Percentiles rank a stretch among this genome's conserved stretches.
phyloP scores from a whole-genome alignment of 2,113 vertebrate species.

The Heteronetta atricapilla region DNA sequence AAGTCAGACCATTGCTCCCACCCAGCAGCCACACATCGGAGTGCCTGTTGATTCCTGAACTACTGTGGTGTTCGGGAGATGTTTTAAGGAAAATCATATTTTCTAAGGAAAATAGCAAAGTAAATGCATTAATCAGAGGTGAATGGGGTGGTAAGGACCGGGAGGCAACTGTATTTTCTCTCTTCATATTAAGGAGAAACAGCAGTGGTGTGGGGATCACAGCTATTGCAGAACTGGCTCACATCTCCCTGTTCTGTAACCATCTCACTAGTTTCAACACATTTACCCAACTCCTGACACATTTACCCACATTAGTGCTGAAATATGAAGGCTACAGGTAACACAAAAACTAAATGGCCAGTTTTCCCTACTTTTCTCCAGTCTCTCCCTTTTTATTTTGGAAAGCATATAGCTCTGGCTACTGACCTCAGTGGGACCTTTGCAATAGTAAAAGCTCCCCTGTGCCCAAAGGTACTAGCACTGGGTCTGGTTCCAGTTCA shows the following conservation, averaged over 20 bases:
- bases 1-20: neutral
- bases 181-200: neutral
- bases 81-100: neutral
- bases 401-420: neutral
- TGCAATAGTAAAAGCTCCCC: fast-evolving
- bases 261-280: neutral
- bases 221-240: neutral
- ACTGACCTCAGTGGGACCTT: neutral
- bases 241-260: neutral
- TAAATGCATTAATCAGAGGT: neutral
- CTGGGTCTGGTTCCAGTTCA: neutral
- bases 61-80: neutral
- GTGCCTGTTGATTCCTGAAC: neutral
- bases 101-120: neutral
- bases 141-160: neutral
- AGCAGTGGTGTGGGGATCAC: neutral
- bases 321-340: neutral
- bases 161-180: neutral
- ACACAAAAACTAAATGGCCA: neutral
- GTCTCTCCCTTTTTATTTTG: neutral
- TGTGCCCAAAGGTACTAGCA: neutral
- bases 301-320: neutral
- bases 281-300: neutral
- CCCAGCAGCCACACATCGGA: neutral
- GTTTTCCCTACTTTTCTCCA: neutral